These are phyloP conservation scores for Tetragonula clypearis DNA, from an alignment of 1,140 invertebrate species.

Conservation along the genomic window DNA sequence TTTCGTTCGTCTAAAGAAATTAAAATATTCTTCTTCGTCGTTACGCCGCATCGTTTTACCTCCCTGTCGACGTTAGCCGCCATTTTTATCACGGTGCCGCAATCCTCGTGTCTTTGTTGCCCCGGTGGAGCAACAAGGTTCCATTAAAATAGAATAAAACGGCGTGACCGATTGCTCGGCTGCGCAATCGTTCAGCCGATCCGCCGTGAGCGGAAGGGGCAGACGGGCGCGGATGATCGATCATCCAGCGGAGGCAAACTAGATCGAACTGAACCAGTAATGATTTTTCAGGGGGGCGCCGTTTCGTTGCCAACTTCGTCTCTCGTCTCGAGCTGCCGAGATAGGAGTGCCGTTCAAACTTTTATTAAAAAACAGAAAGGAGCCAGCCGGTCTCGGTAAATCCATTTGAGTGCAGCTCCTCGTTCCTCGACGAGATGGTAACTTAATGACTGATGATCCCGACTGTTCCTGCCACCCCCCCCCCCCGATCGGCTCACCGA, in stretches of 20 bases:
- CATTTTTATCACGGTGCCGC: background rate
- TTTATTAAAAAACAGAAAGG: conserved; percentile 19
- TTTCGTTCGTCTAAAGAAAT: background rate
- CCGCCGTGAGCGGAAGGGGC: background rate
- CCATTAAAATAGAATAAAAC: background rate
- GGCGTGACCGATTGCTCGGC: background rate
- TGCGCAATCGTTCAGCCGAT: background rate
- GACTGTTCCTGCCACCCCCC: background rate
- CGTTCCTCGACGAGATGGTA: background rate
- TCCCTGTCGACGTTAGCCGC: no score
- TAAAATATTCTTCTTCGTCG: background rate
- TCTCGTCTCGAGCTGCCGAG: background rate
- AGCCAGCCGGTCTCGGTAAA: background rate
- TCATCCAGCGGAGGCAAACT: background rate
- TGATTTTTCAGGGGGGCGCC: background rate
- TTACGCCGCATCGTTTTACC: background rate
- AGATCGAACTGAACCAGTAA: background rate
- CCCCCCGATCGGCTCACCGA: conserved; percentile 58
- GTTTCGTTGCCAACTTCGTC: background rate
- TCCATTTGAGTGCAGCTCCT: conserved; percentile 7
- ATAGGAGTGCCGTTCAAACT: background rate
- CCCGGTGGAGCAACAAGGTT: background rate
- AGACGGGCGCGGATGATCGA: background rate
- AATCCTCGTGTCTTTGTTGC: background rate
- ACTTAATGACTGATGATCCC: conserved; percentile 46